Conservation (phyloP, 2,113 vertebrate genomes). For the Solea senegalensis region DNA sequence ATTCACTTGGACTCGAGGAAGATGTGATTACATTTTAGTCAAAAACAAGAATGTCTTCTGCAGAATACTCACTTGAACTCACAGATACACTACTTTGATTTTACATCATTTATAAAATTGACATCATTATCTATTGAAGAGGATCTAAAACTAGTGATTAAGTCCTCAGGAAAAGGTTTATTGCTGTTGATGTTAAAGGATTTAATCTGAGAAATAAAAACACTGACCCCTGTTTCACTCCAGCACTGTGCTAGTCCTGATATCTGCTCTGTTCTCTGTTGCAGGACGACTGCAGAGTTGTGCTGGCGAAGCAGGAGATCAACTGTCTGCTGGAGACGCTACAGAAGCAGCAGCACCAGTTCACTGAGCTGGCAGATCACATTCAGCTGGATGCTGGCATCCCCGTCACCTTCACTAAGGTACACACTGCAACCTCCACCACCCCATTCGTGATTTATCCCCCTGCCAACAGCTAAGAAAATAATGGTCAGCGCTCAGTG, state of each 20-base stretch:
- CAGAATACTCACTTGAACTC: no score
- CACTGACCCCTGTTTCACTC: not conserved
- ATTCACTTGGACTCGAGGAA: no score
- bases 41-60: no score
- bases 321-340: constrained; percentile 92
- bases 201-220: not conserved
- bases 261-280: not conserved
- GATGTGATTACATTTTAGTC: no score
- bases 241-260: not conserved
- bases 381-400: constrained; percentile 95
- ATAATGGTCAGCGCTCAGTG: not conserved
- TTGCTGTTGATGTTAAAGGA: no score
- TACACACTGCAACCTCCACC: constrained; percentile 55
- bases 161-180: no score
- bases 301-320: constrained; percentile 96
- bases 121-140: no score
- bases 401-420: constrained; percentile 98
- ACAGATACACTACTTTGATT: no score
- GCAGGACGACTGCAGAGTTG: constrained; percentile 97
- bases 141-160: no score
- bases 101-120: no score
- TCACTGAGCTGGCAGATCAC: constrained; percentile 95
- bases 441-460: fast-evolving
- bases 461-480: not conserved
- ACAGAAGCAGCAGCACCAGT: constrained; percentile 98